Base-by-base conservation (phyloP, 2,888 invertebrate genomes). In the Archips xylosteana region DNA sequence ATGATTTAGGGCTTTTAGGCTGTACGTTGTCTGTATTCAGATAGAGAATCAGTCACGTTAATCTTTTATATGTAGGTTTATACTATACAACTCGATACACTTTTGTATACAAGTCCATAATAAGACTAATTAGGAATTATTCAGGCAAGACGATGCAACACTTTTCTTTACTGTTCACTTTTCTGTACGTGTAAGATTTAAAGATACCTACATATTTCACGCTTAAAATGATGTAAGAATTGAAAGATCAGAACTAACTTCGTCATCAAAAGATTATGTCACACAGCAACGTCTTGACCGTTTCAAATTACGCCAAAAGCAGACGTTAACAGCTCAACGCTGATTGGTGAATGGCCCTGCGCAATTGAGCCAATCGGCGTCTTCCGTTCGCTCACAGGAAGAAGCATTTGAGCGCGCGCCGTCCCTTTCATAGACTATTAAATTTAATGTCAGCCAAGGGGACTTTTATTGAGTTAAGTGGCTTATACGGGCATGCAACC, bases 351-450 rank as follows among this genome's bases (percentile, higher is more conserved):
- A 92, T 91, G 85, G 89, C 32, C 82, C 80, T 84, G 76, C 85
- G 85, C 93, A 94, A 94, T 94, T 94, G 92, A 87, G 83, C 92
- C 94, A 94, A 94, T 94, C 91, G 91, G 76, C 92, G 89, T 92
- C 92, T 93, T 94, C 94, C 94, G 93, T 87, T 91, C 84, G 80
- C 80, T 80, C 82, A 86, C 92, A 92, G 94, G 93, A 93, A 92
- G 88, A 81, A 85, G 85, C 88, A 87, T 91, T 91, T 91, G 89
- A 82, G 85, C 83, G 81, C 83, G 83, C 88, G 88, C 83, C 85
- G 85, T 88, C 91, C 92, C 90, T 92, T 93, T 92, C 92, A 94
- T 89, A 92, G 89, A 87, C 92, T 89, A 92, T 92, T 94, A 92
- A 92, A 92, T 91, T 91, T 91, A 92, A 91, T 92, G 89, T 83